These are phyloP conservation scores for Amblyopsis hoosieri DNA, from an alignment of 2,797 vertebrate genomes.

Conservation along the genomic window DNA sequence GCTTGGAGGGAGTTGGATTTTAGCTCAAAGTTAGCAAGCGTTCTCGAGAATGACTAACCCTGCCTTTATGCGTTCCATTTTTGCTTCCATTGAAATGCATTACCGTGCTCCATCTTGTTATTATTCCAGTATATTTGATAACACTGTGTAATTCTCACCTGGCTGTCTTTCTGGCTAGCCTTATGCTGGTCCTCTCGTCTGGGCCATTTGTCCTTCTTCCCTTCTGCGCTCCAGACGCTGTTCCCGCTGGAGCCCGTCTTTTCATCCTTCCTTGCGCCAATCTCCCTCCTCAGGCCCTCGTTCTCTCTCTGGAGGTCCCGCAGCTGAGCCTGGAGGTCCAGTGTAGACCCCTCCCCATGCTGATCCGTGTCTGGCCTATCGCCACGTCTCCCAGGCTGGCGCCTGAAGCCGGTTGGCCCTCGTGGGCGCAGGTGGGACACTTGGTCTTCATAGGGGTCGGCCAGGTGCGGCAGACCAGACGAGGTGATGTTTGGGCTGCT, in stretches of 20 bases:
- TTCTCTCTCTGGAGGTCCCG: constrained; percentile 93
- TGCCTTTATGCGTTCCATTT: too few relatives aligned
- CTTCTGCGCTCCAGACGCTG: constrained; percentile 92
- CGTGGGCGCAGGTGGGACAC: constrained; percentile 63
- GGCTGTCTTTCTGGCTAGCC: constrained; percentile 87
- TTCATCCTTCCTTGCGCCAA: constrained; percentile 88
- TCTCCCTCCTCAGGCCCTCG: constrained; percentile 87
- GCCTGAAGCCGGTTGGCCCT: constrained; percentile 82
- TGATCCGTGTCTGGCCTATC: constrained; percentile 36
- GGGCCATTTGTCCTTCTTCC: constrained; percentile 87
- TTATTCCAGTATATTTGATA: too few relatives aligned
- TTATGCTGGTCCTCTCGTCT: constrained; percentile 91
- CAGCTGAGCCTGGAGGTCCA: constrained; percentile 89
- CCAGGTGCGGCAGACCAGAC: constrained; percentile 82
- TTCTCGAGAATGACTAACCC: too few relatives aligned
- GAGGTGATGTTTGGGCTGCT: constrained; percentile 94
- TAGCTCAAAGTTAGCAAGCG: too few relatives aligned
- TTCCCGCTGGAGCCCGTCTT: constrained; percentile 85
- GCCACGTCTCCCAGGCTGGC: constrained; percentile 79
- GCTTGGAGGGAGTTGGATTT: too few relatives aligned
- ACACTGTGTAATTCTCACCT: constrained; percentile 76
- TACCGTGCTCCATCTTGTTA: too few relatives aligned
- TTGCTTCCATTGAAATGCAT: too few relatives aligned
- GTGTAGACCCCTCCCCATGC: constrained; percentile 63
- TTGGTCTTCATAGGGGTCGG: constrained; percentile 85